Percentiles rank a stretch among this genome's conserved stretches.
phyloP scores from a whole-genome alignment of 2,797 vertebrate genomes.

The Synanceia verrucosa region DNA sequence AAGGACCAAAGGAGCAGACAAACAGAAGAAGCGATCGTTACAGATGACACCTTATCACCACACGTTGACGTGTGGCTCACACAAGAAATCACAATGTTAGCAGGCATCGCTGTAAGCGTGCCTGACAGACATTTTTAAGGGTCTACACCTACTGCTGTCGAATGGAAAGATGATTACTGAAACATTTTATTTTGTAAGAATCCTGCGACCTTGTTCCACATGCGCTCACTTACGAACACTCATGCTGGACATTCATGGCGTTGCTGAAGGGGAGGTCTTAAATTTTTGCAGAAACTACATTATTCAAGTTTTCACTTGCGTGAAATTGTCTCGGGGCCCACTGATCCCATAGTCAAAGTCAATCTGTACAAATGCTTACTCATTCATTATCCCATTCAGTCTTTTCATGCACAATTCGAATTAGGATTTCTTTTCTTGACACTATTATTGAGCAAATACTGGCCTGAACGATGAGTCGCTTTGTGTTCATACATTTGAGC shows the following conservation, averaged over 20 bases:
- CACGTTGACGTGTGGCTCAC: not conserved
- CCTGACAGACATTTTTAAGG: conserved; percentile 24
- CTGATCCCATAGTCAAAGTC: conserved; percentile 9
- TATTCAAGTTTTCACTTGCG: conserved; percentile 14
- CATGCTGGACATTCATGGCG: conserved; percentile 3
- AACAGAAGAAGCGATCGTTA: conserved; percentile 31
- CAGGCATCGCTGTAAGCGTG: not conserved
- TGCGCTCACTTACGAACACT: conserved; percentile 1
- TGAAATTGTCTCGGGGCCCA: not conserved
- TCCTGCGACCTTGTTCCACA: conserved; percentile 7
- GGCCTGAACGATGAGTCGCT: conserved; percentile 28
- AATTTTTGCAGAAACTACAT: too few species aligned
- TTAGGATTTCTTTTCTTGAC: conserved; percentile 1
- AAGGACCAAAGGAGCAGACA: conserved; percentile 20
- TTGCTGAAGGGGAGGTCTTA: conserved; percentile 18
- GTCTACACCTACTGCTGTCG: conserved; percentile 16
- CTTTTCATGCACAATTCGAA: conserved; percentile 13
- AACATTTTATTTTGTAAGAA: conserved; percentile 18
- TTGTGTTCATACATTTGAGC: conserved; percentile 43
- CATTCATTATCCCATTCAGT: conserved; percentile 4
- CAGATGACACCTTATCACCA: conserved; percentile 45
- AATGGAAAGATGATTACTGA: conserved; percentile 1
- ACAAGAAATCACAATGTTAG: conserved; percentile 13
- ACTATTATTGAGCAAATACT: conserved; percentile 4
- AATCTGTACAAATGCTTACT: conserved; percentile 16